Conservation (phyloP, 2,797 vertebrate species). For the Galago senegalensis region DNA sequence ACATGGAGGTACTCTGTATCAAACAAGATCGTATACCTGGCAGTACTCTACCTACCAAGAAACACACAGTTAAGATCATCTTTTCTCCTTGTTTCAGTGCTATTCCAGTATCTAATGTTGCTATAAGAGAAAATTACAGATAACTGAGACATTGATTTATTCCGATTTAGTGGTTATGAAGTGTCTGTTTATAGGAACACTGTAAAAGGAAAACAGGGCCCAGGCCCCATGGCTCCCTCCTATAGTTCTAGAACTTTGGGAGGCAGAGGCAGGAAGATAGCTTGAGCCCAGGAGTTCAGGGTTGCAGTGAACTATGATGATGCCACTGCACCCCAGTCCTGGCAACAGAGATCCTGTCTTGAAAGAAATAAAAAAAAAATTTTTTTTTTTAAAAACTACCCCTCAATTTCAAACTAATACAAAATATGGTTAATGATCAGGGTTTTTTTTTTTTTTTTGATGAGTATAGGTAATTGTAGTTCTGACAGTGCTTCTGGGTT, state of each 20-base stretch:
- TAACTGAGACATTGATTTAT: conserved; percentile 64
- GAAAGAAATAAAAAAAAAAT: not conserved
- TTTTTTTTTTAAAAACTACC: not conserved
- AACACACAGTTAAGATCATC: conserved; percentile 34
- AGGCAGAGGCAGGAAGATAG: not conserved
- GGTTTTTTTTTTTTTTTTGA: not conserved
- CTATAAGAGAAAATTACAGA: conserved; percentile 64
- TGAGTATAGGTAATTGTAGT: conserved; percentile 50
- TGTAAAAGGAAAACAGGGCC: not conserved
- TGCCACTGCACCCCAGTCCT: not conserved
- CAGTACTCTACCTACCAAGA: conserved; percentile 13
- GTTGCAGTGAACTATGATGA: not conserved
- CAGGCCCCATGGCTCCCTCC: not conserved
- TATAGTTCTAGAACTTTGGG: not conserved
- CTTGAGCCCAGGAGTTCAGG: not conserved
- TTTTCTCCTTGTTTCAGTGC: conserved; percentile 21
- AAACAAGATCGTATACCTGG: conserved; percentile 36
- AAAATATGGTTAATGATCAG: not conserved
- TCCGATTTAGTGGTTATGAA: conserved; percentile 60
- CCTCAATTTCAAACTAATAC: conserved; percentile 35
- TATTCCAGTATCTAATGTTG: conserved; percentile 24
- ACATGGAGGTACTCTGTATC: conserved; percentile 15
- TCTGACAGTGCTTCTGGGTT: not conserved
- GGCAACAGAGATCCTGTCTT: not conserved
- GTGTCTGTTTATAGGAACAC: conserved; percentile 53